These are phyloP conservation scores for Mastigias papua DNA, from an alignment of 30 jellyfish, hydroid and myxozoan genomes.

Conservation along the genomic window DNA sequence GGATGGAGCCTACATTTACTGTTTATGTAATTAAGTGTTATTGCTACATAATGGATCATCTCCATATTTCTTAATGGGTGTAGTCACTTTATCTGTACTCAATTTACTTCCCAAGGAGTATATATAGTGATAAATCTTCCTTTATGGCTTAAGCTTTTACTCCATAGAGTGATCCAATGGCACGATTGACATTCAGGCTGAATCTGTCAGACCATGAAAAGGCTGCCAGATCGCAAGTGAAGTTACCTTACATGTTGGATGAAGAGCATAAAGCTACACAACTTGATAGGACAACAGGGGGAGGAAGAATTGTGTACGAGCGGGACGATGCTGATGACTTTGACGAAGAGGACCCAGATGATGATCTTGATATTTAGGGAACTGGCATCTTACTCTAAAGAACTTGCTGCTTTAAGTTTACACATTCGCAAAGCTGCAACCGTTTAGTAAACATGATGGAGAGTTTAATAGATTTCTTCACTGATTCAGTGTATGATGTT, in stretches of 20 bases:
- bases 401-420: too few species aligned
- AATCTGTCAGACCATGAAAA: constrained; percentile 83
- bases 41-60: neutral
- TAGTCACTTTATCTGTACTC: neutral
- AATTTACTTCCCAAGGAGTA: neutral
- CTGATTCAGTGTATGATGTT: too few species aligned
- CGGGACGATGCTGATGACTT: constrained; percentile 97
- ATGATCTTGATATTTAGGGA: constrained; percentile 80
- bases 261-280: constrained; percentile 73
- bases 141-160: too few species aligned
- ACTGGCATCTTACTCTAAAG: neutral
- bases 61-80: neutral
- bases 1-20: neutral
- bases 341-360: constrained; percentile 99
- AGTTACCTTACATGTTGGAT: constrained; percentile 77
- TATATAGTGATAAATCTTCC: neutral
- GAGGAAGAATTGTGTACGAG: constrained; percentile 76
- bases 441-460: too few species aligned
- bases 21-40: neutral
- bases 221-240: constrained; percentile 80
- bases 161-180: constrained; percentile 86
- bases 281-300: constrained; percentile 53
- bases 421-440: too few species aligned
- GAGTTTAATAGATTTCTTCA: too few species aligned
- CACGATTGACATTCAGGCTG: constrained; percentile 81